Base-by-base conservation (phyloP, 2,113 vertebrate species). In the Arizona elegans region DNA sequence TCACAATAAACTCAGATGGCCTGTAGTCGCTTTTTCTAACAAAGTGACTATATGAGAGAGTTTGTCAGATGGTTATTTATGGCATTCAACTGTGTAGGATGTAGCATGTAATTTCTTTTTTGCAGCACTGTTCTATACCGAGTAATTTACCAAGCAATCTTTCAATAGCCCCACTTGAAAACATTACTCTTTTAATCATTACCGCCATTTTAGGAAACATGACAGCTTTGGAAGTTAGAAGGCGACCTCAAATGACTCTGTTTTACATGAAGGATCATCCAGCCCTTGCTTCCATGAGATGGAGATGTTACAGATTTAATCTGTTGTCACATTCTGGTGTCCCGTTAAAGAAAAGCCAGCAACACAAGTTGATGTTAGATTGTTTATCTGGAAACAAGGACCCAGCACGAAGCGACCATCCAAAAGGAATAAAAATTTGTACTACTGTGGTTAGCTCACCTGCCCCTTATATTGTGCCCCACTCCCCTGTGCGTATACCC, bases 1-100 rank as follows among this genome's bases (percentile, higher is more conserved):
- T 96, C 93, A 85, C 70, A 0, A 0, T 4, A 10, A 94, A 50
- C 91, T 6, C 91, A 43, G 88, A 92, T n/a, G 0, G 94, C 94
- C 53, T 93, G 94, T 94, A 94, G 93, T 91, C 53, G 91, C 29
- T 33, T 90, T 92, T 89, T 95, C 92, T 95, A 81, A 89, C 92
- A 93, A 93, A 86, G 92, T 85, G 62, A 10, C 3, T 43, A 95
- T 97, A 86, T 94, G 95, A 95, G 96, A n/a, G 95, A 52, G 2
- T 6, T 62, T 62, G 95, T 93, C 12, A 94, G 88, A 33, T 92
- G 93, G 9, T 96, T 96, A 96, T 97, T 96, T 95, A 93, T 93
- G 94, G 95, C 56, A 95, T 0, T 92, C 91, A 92, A 81, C 95
- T 96, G 95, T 89, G 95, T 94, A 95, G 94, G 92, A 52, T 0